Percentiles rank a stretch among this genome's conserved stretches.
Conservation (phyloP, 2,113 vertebrate species). For the Fulmarus glacialis region DNA sequence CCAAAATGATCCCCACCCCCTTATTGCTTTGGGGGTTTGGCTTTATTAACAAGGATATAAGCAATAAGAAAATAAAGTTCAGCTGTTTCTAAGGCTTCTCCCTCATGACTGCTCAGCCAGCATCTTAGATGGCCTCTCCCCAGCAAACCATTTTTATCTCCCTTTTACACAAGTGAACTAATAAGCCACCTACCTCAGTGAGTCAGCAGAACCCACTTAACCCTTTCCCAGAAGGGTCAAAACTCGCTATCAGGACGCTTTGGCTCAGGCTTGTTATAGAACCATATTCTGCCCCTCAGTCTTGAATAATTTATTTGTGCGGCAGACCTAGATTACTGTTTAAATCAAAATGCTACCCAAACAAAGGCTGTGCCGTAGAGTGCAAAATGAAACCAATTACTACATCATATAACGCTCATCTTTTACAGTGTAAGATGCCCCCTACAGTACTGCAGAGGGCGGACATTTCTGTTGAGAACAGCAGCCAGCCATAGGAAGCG, state of each 20-base stretch:
- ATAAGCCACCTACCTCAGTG: constrained; percentile 67
- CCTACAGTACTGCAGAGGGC: constrained; percentile 48
- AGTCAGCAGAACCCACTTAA: constrained; percentile 73
- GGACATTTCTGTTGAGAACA: neutral
- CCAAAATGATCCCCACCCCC: constrained; percentile 58
- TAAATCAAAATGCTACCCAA: constrained; percentile 69
- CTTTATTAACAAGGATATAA: constrained; percentile 71
- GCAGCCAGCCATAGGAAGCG: neutral
- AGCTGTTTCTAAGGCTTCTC: constrained; percentile 61
- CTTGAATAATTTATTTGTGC: constrained; percentile 67
- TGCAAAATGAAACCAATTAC: constrained; percentile 67
- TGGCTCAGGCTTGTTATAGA: constrained; percentile 45
- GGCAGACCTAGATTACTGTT: constrained; percentile 53
- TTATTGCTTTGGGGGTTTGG: constrained; percentile 68
- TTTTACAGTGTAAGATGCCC: constrained; percentile 57
- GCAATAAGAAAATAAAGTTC: constrained; percentile 69
- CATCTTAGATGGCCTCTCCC: constrained; percentile 56
- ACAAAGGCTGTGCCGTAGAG: constrained; percentile 53
- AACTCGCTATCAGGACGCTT: constrained; percentile 26
- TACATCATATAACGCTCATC: constrained; percentile 4
- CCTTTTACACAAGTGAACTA: constrained; percentile 64
- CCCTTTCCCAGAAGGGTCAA: constrained; percentile 66
- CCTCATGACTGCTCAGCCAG: constrained; percentile 57
- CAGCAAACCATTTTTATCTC: constrained; percentile 60
- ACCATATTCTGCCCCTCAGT: constrained; percentile 25